Evolutionary conservation across 2,797 vertebrate species (phyloP), one percentile per base, ranked within the genome.

Genomic region (Urophycis tenuis): DNA sequence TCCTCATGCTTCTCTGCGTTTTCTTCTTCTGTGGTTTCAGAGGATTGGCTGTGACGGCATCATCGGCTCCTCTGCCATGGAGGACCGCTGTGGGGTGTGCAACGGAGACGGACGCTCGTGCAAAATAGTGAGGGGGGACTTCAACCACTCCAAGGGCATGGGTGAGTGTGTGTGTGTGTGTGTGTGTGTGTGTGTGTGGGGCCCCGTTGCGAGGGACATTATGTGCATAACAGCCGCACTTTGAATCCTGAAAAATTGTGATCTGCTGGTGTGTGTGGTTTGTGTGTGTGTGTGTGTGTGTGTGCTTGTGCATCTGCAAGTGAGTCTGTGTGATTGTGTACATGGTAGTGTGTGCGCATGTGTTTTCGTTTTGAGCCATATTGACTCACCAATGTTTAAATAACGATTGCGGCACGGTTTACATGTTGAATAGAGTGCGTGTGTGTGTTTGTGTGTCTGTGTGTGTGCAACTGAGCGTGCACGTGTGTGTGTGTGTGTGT

Each of bases 31-130:
- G 49, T 17, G 49, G 49, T 60, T 60, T 22, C 85, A 99, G 97
- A 97, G 94, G 93, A 97, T 98, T 14, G 96, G 97, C 89, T 99
- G 97, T 49, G 95, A 99, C 7, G 93, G 96, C 80, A 94, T 98
- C 89, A 96, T 99, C 5, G 96, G 96, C 75, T 98, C 97, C 0
- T 91, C 91, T 0, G 95, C 95, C 79, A 96, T 95, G 83, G 97
- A 99, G 88, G 97, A 99, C 90, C 93, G 93, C 71, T 99, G 97
- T 69, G 97, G 97, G 0, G 84, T 97, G 78, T 99, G 97, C 86
- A 97, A 91, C 6, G 97, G 97, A 3, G 95, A 97, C 0, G 96
- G 96, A 1, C 95, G 92, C 86, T 96, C 95, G 82, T 99, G 97
- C 89, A 95, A 94, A 74, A 96, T 99, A 39, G 93, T 99, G 73